Evolutionary conservation across 2,113 vertebrate genomes (phyloP), one percentile per base, ranked within the genome.

Genomic region (Pelodiscus sinensis): DNA sequence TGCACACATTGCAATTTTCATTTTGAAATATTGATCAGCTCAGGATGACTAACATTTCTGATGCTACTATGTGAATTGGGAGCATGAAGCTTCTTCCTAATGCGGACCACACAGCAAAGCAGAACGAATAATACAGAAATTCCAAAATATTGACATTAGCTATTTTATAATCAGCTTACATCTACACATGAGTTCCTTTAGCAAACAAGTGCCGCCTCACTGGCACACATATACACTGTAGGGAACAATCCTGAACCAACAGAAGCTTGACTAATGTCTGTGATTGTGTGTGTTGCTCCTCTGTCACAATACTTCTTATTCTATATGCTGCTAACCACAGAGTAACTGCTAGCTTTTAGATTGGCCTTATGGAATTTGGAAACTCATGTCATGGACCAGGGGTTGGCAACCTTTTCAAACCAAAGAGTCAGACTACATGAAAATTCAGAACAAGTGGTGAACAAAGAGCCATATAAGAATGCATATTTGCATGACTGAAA

Each of bases 181-280:
- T 44, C 35, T 44, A 50, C 38, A 75, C 24, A 6, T 44, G 71
- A 44, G 71, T 44, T 75, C 73, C 22, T 14, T 77, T 77, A 77
- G 14, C 38, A 77, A 50, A 12, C 21, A 27, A 77, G 35, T 50
- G 38, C 73, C 16, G 38, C 38, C 16, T 12, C 18, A 16, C 18
- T 65, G 16, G 35, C 18, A 71, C 16, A 35, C 31, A 55, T 89
- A 55, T 89, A 78, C 12, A 84, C 85, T 68, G 56, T 56, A 78
- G 89, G 85, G 84, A 89, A 86, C 29, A 60, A 84, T 86, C 85
- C 35, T 82, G 79, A 93, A 80, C 81, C 71, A 87, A 88, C 7
- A 86, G 90, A 75, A 86, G 84, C n/a, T 1, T 82, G 44, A 90
- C 11, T 0, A 0, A 62, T 51, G 68, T 65, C 82, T 94, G 71